Base-by-base conservation (phyloP, 2,888 invertebrate species). In the Drosophila phalerata region DNA sequence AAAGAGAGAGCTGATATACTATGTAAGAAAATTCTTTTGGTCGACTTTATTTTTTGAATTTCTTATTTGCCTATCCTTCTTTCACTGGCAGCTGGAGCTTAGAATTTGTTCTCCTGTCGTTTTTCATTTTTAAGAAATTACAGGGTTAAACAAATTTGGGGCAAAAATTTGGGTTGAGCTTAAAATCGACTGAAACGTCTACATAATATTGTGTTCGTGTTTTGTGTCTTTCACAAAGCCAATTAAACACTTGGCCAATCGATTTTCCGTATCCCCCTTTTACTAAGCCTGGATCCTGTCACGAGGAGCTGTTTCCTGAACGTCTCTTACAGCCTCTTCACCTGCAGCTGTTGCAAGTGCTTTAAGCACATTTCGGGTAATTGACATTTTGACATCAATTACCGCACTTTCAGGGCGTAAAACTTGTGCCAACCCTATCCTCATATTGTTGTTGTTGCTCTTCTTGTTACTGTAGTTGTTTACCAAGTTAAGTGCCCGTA, bases 311-410 rank as follows among this genome's bases (percentile, higher is more conserved):
- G 40, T 28, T 66, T 60, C 66, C 60, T 69, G 49, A 53, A 51
- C 64, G 10, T 25, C 32, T 53, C 43, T n/a, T 17, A n/a, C 38
- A 19, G 60, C 45, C 56, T 55, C 66, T 67, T 65, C 58, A 61
- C 49, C 68, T 53, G 58, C 48, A 45, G 42, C 40, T 63, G 37
- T 40, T 65, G 61, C 75, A 73, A 82, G 83, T 85, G 79, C 73
- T 80, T 77, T 79, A 83, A 83, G 81, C 70, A 83, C 79, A 81
- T 83, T 83, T 79, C 65, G 69, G 78, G 72, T 79, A 86, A 86
- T 83, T 86, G 85, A 80, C 83, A 84, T 87, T 78, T 85, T 75
- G 80, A 87, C 85, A 85, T 77, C 74, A 79, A 81, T 86, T 83
- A 79, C 73, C 77, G 69, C 78, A 85, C 69, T 84, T 73, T 68